Evolutionary conservation across 2,888 invertebrate species (phyloP).

Genomic region (Eupelmus urozonus): DNA sequence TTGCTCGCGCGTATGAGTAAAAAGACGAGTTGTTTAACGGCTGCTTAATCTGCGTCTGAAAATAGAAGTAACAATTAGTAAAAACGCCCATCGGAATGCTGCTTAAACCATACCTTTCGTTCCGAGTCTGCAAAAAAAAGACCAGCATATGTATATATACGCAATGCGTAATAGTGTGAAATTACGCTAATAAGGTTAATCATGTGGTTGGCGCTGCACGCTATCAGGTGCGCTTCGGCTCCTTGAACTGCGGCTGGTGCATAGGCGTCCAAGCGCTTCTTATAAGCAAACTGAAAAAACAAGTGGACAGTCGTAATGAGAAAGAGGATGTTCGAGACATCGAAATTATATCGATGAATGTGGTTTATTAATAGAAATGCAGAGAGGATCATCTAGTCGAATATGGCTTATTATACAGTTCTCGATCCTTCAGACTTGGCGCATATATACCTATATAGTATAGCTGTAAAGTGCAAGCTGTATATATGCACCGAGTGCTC

Average conservation of each 20-base stretch:
- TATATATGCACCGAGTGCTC: too few relatives aligned
- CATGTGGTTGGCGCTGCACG: neutral
- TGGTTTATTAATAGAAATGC: constrained; percentile 17
- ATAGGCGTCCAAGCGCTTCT: neutral
- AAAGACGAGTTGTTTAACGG: too few relatives aligned
- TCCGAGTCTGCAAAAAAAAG: too few relatives aligned
- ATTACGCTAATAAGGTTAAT: constrained; percentile 1
- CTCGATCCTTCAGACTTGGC: neutral
- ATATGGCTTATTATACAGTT: too few relatives aligned
- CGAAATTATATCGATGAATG: neutral
- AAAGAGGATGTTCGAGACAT: neutral
- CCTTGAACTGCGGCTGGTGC: neutral
- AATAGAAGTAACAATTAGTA: too few relatives aligned
- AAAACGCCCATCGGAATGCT: too few relatives aligned
- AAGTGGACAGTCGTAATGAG: neutral
- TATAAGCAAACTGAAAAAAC: neutral
- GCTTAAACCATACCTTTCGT: too few relatives aligned
- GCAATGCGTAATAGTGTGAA: neutral
- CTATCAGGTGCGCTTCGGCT: neutral
- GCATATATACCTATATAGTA: neutral
- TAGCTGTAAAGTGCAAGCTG: neutral
- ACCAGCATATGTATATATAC: too few relatives aligned
- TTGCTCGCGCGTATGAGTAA: too few relatives aligned
- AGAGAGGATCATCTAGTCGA: neutral
- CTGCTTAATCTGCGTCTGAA: too few relatives aligned